Evolutionary conservation across 2,888 invertebrate genomes (phyloP).

Genomic region (Melanostoma mellinum): DNA sequence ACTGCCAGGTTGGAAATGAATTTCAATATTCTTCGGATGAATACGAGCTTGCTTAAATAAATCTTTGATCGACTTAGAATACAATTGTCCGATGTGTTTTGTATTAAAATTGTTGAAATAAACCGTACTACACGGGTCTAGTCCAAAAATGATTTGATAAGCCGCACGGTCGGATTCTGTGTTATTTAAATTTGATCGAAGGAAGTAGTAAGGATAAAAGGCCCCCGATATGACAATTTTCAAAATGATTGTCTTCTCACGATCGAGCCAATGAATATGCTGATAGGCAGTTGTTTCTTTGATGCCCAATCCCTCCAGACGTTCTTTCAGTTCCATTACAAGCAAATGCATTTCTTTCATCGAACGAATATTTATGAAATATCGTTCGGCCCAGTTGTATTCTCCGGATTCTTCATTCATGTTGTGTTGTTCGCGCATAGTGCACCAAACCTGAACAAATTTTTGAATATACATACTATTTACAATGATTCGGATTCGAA

Average conservation of each 20-base stretch:
- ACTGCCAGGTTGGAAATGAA: constrained; percentile 81
- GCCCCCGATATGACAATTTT: constrained; percentile 86
- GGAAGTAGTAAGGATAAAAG: constrained; percentile 96
- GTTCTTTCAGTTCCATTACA: constrained; percentile 86
- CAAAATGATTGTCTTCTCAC: constrained; percentile 85
- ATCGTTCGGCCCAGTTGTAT: constrained; percentile 86
- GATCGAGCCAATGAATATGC: constrained; percentile 81
- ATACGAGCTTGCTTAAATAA: constrained; percentile 82
- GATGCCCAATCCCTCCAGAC: constrained; percentile 86
- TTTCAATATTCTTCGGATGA: constrained; percentile 80
- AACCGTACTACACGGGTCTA: constrained; percentile 90
- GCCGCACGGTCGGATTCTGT: constrained; percentile 86
- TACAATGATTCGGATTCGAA: background rate
- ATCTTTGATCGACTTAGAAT: constrained; percentile 86
- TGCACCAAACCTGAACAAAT: constrained; percentile 86
- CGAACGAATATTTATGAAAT: constrained; percentile 88
- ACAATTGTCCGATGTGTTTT: constrained; percentile 87
- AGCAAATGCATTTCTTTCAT: constrained; percentile 89
- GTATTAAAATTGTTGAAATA: constrained; percentile 85
- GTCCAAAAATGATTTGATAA: constrained; percentile 86
- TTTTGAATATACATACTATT: background rate
- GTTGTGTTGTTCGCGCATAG: constrained; percentile 84
- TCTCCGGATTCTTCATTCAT: constrained; percentile 83
- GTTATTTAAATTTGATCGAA: constrained; percentile 83
- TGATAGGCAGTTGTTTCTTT: constrained; percentile 82